A percentile compares a stretch with the other conserved stretches of the same genome.
phyloP scores from a whole-genome alignment of 30 jellyfish, hydroid and myxozoan genomes.

The Mastigias papua region DNA sequence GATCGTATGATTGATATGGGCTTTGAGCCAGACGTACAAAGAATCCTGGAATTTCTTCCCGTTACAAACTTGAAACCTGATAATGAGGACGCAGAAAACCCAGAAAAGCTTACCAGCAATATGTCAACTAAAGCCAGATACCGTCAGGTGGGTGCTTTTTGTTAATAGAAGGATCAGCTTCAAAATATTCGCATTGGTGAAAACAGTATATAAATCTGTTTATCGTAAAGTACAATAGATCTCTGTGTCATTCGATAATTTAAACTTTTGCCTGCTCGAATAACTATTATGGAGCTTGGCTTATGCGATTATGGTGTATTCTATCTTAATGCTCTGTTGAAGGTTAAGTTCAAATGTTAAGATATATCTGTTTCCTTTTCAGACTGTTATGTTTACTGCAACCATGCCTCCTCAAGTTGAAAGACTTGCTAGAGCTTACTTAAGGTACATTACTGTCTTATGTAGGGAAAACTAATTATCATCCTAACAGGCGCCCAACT shows the following conservation, averaged over 20 bases:
- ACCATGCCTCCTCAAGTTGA: slow-evolving; percentile 99
- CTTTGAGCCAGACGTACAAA: slow-evolving; percentile 97
- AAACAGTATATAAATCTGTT: too few species aligned
- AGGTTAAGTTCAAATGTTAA: too few species aligned
- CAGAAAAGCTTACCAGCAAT: slow-evolving; percentile 77
- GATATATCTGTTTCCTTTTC: slow-evolving; percentile 11
- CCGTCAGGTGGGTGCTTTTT: slow-evolving; percentile 89
- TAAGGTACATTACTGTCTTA: slow-evolving; percentile 73
- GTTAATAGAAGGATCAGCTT: too few species aligned
- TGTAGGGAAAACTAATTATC: too few species aligned
- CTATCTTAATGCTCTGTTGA: too few species aligned
- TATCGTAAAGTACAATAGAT: too few species aligned
- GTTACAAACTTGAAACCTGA: slow-evolving; percentile 95
- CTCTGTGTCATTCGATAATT: too few species aligned
- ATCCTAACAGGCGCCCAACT: too few species aligned
- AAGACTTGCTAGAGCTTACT: slow-evolving; percentile 93
- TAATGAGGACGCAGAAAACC: slow-evolving; percentile 98
- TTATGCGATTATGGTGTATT: too few species aligned
- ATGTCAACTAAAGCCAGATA: slow-evolving; percentile 76
- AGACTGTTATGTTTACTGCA: slow-evolving; percentile 99
- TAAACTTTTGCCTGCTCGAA: too few species aligned
- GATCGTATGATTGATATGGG: slow-evolving; percentile 99
- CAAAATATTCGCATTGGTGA: too few species aligned
- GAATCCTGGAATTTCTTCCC: slow-evolving; percentile 91
- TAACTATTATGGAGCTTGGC: too few species aligned